phyloP scores from a whole-genome alignment of 1,140 invertebrate genomes.

The Drosophila varians region DNA sequence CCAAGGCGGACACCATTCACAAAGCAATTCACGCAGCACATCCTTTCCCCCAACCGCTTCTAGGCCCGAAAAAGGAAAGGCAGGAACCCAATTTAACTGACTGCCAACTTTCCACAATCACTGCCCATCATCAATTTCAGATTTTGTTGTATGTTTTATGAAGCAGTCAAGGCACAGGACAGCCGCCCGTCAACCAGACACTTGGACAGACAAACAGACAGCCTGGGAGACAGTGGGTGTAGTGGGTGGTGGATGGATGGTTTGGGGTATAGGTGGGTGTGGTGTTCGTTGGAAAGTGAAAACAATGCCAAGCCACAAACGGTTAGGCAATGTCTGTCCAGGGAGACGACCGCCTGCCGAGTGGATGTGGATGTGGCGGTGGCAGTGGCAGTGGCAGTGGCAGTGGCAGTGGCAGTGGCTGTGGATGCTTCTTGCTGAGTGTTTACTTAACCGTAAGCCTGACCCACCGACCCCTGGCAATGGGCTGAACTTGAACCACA shows the following conservation, averaged over 20 bases:
- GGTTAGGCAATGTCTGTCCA: constrained; percentile 62
- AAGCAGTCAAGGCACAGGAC: constrained; percentile 56
- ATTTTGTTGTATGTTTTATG: constrained; percentile 82
- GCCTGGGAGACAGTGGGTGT: constrained; percentile 34
- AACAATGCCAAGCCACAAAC: constrained; percentile 70
- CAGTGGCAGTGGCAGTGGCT: constrained; percentile 15
- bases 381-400: constrained; percentile 24
- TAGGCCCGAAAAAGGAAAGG: constrained; percentile 36
- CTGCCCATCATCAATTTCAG: constrained; percentile 82
- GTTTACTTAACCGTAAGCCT: constrained; percentile 77
- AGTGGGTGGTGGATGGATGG: neutral
- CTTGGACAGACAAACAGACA: constrained; percentile 47
- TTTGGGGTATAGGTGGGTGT: constrained; percentile 4
- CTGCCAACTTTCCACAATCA: constrained; percentile 81
- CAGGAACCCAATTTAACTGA: constrained; percentile 80
- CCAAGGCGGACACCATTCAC: constrained; percentile 78
- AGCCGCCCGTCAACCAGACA: constrained; percentile 52
- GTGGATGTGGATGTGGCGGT: constrained; percentile 17
- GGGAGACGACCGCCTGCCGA: constrained; percentile 52
- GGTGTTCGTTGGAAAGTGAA: constrained; percentile 58
- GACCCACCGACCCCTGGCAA: constrained; percentile 33
- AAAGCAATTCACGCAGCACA: constrained; percentile 77
- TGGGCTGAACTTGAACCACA: constrained; percentile 65
- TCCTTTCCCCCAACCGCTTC: neutral
- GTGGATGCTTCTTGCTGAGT: constrained; percentile 63